Conservation (phyloP, 2,888 invertebrate species). For the Carcina quercana region DNA sequence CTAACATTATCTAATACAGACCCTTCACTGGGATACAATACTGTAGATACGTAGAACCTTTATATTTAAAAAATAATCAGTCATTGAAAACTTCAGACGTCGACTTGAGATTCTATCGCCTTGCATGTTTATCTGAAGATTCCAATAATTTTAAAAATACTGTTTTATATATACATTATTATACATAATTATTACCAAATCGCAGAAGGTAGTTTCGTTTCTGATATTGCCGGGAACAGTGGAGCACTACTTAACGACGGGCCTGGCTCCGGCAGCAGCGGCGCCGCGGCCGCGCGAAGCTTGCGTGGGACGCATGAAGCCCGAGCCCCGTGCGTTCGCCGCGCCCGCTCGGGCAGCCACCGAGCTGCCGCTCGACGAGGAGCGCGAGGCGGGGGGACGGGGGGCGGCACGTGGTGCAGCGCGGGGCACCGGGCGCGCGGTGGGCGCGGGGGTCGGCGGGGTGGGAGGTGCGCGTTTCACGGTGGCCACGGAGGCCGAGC, state of each 20-base stretch:
- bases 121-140: constrained; percentile 51
- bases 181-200: neutral
- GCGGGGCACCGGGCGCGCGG: constrained; percentile 49
- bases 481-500: constrained; percentile 85
- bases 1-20: constrained; percentile 37
- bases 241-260: constrained; percentile 43
- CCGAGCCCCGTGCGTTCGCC: constrained; percentile 62
- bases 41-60: constrained; percentile 24
- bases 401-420: constrained; percentile 58
- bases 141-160: constrained; percentile 48
- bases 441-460: too few species aligned
- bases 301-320: constrained; percentile 92
- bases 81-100: constrained; percentile 70
- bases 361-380: constrained; percentile 65
- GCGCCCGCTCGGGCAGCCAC: constrained; percentile 64
- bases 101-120: constrained; percentile 61
- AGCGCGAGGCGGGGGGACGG: constrained; percentile 58
- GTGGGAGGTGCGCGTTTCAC: constrained; percentile 81
- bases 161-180: constrained; percentile 2
- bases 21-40: too few species aligned
- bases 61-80: constrained; percentile 44
- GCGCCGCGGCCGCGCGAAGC: constrained; percentile 83
- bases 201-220: neutral
- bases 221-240: constrained; percentile 1
- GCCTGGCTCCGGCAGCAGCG: constrained; percentile 19